Percentiles rank a stretch among this genome's conserved stretches.
phyloP scores from a whole-genome alignment of 2,888 invertebrate genomes.

The Ophion ventricosus region DNA sequence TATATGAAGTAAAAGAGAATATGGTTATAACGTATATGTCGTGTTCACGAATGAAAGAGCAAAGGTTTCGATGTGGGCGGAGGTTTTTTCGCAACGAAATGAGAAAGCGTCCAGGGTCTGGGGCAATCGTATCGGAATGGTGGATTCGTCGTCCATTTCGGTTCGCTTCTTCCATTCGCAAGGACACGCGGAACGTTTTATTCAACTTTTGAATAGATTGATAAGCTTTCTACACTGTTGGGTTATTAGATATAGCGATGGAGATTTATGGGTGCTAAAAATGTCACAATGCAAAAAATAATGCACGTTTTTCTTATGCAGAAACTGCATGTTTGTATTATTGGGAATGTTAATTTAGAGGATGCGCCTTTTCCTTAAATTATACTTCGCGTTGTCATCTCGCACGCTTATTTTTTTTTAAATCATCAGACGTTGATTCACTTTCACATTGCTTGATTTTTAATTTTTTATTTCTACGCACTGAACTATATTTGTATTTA shows the following conservation, averaged over 20 bases:
- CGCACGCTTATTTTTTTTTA: background rate
- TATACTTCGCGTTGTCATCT: background rate
- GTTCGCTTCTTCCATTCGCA: background rate
- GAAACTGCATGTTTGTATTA: background rate
- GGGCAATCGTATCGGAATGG: slow-evolving; percentile 1
- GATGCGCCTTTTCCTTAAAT: too few species aligned
- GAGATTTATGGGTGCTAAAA: background rate
- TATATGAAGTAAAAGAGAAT: slow-evolving; percentile 18
- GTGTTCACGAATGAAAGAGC: slow-evolving; percentile 45
- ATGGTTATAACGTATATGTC: slow-evolving; percentile 9
- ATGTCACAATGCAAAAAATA: background rate
- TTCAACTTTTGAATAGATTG: background rate
- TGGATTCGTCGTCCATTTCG: slow-evolving; percentile 36
- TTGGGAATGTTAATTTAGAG: background rate
- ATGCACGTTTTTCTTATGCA: background rate
- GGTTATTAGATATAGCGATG: background rate
- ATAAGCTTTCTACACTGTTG: background rate
- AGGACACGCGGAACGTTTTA: background rate
- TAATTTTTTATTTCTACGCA: background rate
- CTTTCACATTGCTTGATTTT: background rate
- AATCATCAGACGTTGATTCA: background rate
- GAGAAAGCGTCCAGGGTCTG: slow-evolving; percentile 24
- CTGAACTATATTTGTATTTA: background rate
- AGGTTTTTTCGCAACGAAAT: slow-evolving; percentile 41
- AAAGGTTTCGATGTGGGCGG: slow-evolving; percentile 46